Percentiles rank a stretch among this genome's conserved stretches.
Evolutionary conservation across 2,888 invertebrate genomes (phyloP).

Genomic region (Habroteleia sp.): DNA sequence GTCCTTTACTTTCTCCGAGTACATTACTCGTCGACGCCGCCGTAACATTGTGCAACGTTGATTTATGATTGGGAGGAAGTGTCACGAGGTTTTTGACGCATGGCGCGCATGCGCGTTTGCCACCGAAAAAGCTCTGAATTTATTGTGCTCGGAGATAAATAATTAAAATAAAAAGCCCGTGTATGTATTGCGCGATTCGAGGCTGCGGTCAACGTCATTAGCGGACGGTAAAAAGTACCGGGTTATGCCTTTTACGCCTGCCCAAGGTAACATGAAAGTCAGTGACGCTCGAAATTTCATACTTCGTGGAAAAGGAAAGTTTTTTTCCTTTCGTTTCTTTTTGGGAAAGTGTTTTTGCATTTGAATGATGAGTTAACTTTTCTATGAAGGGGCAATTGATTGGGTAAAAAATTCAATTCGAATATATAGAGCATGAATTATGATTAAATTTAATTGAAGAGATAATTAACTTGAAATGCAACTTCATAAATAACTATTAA

Average conservation of each 20-base stretch:
- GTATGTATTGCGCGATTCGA: not conserved
- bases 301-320: conserved; percentile 25
- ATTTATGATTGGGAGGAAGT: conserved; percentile 47
- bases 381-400: too few species aligned
- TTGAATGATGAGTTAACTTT: too few species aligned
- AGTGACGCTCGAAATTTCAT: conserved; percentile 29
- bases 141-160: conserved; percentile 23
- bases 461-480: too few species aligned
- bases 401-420: too few species aligned
- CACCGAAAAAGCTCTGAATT: conserved; percentile 27
- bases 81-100: conserved; percentile 21
- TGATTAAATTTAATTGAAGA: too few species aligned
- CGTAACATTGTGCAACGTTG: conserved; percentile 32
- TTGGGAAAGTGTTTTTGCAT: conserved; percentile 7
- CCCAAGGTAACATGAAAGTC: conserved; percentile 10
- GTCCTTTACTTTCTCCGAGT: conserved; percentile 56
- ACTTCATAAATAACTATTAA: too few species aligned
- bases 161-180: conserved; percentile 25
- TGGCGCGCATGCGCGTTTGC: conserved; percentile 16
- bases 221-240: not conserved
- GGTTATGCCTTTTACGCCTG: not conserved
- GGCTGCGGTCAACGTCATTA: conserved; percentile 43
- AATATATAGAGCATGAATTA: too few species aligned
- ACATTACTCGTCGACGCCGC: conserved; percentile 26
- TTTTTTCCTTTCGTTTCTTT: conserved; percentile 4